A percentile compares a stretch with the other conserved stretches of the same genome.
phyloP scores from a whole-genome alignment of 2,888 invertebrate species.

The Anodontia alba region DNA sequence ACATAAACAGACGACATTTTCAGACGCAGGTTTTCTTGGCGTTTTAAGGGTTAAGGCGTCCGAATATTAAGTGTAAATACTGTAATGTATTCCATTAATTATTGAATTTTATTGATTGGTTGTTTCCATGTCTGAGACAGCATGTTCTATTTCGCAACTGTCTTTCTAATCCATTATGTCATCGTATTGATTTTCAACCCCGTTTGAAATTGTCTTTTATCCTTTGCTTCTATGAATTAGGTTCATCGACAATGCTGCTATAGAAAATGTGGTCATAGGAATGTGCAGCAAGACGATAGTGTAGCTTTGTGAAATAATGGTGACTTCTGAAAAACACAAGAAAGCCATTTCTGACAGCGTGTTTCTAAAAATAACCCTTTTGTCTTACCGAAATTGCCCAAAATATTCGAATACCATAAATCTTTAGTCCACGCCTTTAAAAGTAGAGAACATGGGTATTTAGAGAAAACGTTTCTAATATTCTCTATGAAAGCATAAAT shows the following conservation, averaged over 20 bases:
- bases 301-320: neutral
- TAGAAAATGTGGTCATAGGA: neutral
- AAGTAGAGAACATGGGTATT: too few relatives aligned
- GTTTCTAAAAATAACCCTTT: too few relatives aligned
- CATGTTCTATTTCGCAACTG: constrained; percentile 11
- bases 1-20: too few relatives aligned
- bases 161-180: constrained; percentile 3
- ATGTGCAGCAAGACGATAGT: neutral
- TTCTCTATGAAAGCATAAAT: too few relatives aligned
- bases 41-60: too few relatives aligned
- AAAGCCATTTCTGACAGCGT: too few relatives aligned
- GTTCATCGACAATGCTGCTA: neutral
- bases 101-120: constrained; percentile 11
- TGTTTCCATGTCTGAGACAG: constrained; percentile 1
- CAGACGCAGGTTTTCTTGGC: too few relatives aligned
- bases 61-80: too few relatives aligned
- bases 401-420: too few relatives aligned
- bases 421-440: too few relatives aligned
- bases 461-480: too few relatives aligned
- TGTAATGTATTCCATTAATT: constrained; percentile 10
- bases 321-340: neutral
- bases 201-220: constrained; percentile 1
- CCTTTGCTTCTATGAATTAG: neutral
- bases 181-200: constrained; percentile 10
- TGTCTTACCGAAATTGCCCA: too few relatives aligned